Evolutionary conservation across 2,797 vertebrate genomes (phyloP).

Genomic region (Dipus sagitta): DNA sequence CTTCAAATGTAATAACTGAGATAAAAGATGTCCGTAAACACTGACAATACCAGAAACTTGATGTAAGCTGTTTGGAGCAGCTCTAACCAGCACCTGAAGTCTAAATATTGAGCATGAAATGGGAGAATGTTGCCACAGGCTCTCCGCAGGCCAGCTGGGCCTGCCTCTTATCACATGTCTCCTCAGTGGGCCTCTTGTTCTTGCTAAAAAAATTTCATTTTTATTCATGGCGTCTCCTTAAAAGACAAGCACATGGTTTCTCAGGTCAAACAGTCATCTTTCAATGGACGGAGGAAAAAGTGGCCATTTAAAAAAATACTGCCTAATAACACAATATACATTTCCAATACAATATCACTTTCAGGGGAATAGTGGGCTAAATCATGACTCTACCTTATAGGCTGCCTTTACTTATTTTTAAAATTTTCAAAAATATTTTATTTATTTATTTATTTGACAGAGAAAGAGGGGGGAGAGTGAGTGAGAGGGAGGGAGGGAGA

Average conservation of each 20-base stretch:
- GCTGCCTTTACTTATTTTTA: background rate
- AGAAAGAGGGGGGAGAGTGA: too few species aligned
- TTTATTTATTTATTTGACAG: too few species aligned
- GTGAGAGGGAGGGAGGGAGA: too few species aligned
- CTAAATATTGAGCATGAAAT: background rate
- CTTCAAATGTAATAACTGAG: conserved; percentile 26
- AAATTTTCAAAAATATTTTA: too few species aligned
- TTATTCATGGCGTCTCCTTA: background rate
- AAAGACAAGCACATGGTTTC: background rate
- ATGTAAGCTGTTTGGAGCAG: background rate
- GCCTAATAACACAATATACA: background rate
- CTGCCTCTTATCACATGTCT: background rate
- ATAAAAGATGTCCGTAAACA: conserved; percentile 9
- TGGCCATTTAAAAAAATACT: background rate
- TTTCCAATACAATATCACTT: background rate
- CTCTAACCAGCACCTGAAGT: background rate
- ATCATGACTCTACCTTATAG: background rate
- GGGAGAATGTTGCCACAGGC: background rate
- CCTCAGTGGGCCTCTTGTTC: background rate
- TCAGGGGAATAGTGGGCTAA: background rate
- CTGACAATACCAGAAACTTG: conserved; percentile 4
- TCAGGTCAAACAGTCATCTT: background rate
- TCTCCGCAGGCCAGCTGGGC: too few species aligned
- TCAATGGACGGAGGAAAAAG: background rate
- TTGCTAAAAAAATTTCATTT: background rate